Evolutionary conservation across 2,888 invertebrate genomes (phyloP).

Genomic region (Cheilosia urbana): DNA sequence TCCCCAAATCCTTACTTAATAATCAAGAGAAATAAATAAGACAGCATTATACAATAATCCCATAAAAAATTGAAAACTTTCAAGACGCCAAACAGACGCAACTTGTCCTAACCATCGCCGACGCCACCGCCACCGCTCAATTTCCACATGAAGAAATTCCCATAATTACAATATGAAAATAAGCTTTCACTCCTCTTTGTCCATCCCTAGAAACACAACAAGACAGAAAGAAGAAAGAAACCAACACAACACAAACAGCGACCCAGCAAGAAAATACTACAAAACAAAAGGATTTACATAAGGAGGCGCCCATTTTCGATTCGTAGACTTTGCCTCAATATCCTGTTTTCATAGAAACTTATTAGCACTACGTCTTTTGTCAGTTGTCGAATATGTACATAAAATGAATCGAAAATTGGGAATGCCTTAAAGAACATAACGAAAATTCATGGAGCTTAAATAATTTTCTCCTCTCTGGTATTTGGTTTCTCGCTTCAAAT

Average conservation of each 20-base stretch:
- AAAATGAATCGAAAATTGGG: slow-evolving; percentile 37
- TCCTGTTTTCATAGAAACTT: slow-evolving; percentile 71
- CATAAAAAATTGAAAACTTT: slow-evolving; percentile 59
- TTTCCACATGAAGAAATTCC: slow-evolving; percentile 58
- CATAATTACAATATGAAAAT: slow-evolving; percentile 53
- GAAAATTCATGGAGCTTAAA: slow-evolving; percentile 69
- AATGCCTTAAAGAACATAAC: slow-evolving; percentile 44
- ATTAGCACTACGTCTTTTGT: slow-evolving; percentile 61
- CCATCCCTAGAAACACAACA: background rate
- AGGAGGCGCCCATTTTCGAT: slow-evolving; percentile 61
- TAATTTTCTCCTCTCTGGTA: slow-evolving; percentile 46
- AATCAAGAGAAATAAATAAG: slow-evolving; percentile 58
- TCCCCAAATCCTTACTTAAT: slow-evolving; percentile 9
- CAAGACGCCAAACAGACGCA: slow-evolving; percentile 65
- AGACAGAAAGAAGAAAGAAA: background rate
- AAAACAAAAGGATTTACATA: slow-evolving; percentile 54
- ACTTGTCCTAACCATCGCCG: slow-evolving; percentile 17
- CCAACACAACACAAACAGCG: slow-evolving; percentile 32
- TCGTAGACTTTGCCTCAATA: slow-evolving; percentile 68
- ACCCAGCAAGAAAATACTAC: slow-evolving; percentile 30
- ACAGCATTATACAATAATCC: slow-evolving; percentile 58
- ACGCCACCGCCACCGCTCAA: slow-evolving; percentile 11
- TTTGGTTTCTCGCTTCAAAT: background rate
- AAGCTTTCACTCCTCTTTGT: slow-evolving; percentile 6
- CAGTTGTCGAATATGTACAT: slow-evolving; percentile 28